phyloP scores from a whole-genome alignment of 1,140 invertebrate species.

The Acromyrmex heyeri region DNA sequence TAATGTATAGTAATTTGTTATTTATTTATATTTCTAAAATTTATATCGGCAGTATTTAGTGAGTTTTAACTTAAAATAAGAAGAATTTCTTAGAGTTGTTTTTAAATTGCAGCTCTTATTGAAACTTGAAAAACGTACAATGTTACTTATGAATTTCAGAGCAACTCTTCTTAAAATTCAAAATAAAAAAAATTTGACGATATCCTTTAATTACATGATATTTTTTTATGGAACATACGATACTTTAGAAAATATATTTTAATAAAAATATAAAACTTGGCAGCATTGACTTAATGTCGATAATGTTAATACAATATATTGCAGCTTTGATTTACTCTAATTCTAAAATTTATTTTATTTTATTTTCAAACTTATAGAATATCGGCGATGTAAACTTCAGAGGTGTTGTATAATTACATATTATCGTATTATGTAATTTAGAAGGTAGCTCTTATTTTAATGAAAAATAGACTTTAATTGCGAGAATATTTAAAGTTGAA shows the following conservation, averaged over 20 bases:
- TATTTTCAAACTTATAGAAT: slow-evolving; percentile 14
- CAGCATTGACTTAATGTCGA: slow-evolving; percentile 12
- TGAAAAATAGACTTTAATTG: not conserved
- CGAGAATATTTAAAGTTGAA: not conserved
- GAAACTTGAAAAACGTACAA: not conserved
- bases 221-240: not conserved
- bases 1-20: not conserved
- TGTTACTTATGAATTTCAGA: not conserved
- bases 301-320: slow-evolving; percentile 1
- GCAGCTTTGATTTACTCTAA: not conserved
- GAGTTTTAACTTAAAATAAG: not conserved
- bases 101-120: not conserved
- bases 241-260: not conserved
- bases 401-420: not conserved
- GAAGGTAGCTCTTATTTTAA: not conserved
- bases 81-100: not conserved
- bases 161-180: not conserved
- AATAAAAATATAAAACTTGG: not conserved
- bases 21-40: not conserved
- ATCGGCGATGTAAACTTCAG: not conserved
- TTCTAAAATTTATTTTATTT: not conserved
- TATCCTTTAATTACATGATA: not conserved
- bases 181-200: not conserved
- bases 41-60: not conserved
- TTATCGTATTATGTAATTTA: slow-evolving; percentile 20